phyloP scores from a whole-genome alignment of 2,888 invertebrate species.

The Aleiodes leptofemur region DNA sequence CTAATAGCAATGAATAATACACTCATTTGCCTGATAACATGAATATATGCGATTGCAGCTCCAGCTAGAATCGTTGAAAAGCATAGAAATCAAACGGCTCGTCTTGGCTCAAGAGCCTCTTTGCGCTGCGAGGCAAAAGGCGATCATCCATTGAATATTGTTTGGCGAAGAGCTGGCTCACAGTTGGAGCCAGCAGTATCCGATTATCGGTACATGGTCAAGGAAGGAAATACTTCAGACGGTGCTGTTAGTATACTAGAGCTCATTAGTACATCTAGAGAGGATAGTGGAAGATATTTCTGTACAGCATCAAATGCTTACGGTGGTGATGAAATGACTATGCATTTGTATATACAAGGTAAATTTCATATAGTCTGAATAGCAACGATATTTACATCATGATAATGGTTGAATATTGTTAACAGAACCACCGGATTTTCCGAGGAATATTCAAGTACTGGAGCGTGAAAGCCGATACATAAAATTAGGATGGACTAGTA shows the following conservation, averaged over 20 bases:
- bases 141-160: slow-evolving; percentile 91
- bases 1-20: slow-evolving; percentile 47
- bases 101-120: slow-evolving; percentile 71
- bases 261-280: slow-evolving; percentile 88
- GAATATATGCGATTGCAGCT: slow-evolving; percentile 76
- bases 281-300: slow-evolving; percentile 92
- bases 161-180: slow-evolving; percentile 86
- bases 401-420: slow-evolving; percentile 38
- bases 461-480: slow-evolving; percentile 90
- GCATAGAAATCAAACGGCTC: slow-evolving; percentile 73
- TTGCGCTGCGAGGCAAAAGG: slow-evolving; percentile 92
- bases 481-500: slow-evolving; percentile 92
- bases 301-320: slow-evolving; percentile 93
- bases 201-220: slow-evolving; percentile 72
- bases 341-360: slow-evolving; percentile 94
- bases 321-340: slow-evolving; percentile 93
- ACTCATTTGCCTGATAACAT: not conserved
- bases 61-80: slow-evolving; percentile 91
- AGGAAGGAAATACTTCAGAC: slow-evolving; percentile 71
- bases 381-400: not conserved
- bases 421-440: slow-evolving; percentile 91
- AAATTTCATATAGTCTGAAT: slow-evolving; percentile 54
- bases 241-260: slow-evolving; percentile 91
- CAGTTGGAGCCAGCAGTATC: slow-evolving; percentile 70
- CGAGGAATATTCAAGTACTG: slow-evolving; percentile 89